phyloP scores from a whole-genome alignment of 1,140 invertebrate species.

The Pseudomyrmex pallidus region DNA sequence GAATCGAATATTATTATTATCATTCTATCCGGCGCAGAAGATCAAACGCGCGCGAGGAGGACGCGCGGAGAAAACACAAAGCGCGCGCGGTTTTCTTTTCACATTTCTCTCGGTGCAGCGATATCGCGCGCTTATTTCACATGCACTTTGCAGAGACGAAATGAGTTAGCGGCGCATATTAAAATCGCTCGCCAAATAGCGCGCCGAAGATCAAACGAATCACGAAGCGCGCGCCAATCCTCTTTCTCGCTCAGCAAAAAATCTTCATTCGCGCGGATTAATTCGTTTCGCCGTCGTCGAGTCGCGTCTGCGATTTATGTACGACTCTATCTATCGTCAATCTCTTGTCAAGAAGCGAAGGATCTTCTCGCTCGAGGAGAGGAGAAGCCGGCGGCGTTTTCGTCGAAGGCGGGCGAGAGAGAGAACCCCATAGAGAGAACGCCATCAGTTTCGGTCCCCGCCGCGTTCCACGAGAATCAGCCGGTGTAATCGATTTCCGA shows the following conservation, averaged over 20 bases:
- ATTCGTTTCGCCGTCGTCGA: constrained; percentile 19
- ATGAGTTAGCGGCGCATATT: constrained; percentile 52
- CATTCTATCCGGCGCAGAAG: background rate
- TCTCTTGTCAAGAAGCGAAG: constrained; percentile 53
- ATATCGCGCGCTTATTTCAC: constrained; percentile 34
- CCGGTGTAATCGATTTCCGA: constrained; percentile 82
- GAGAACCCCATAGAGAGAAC: background rate
- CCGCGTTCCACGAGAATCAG: constrained; percentile 51
- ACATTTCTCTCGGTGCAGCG: constrained; percentile 18
- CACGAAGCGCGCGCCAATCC: background rate
- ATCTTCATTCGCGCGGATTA: constrained; percentile 45
- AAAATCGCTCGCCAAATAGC: constrained; percentile 48
- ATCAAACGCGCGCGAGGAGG: constrained; percentile 27
- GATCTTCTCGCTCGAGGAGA: constrained; percentile 59
- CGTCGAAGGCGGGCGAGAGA: no score
- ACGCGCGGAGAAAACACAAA: constrained; percentile 16
- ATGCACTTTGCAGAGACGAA: constrained; percentile 46
- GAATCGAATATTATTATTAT: constrained; percentile 37
- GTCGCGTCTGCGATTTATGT: constrained; percentile 36
- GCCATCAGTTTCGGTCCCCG: constrained; percentile 64
- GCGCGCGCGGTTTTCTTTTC: constrained; percentile 32
- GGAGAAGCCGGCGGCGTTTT: constrained; percentile 1
- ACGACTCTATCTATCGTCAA: constrained; percentile 60
- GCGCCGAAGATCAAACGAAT: constrained; percentile 6
- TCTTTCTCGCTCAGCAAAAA: constrained; percentile 4